Evolutionary conservation across 2,888 invertebrate species (phyloP), one percentile per base, ranked within the genome.

Genomic region (Mythimna vitellina): DNA sequence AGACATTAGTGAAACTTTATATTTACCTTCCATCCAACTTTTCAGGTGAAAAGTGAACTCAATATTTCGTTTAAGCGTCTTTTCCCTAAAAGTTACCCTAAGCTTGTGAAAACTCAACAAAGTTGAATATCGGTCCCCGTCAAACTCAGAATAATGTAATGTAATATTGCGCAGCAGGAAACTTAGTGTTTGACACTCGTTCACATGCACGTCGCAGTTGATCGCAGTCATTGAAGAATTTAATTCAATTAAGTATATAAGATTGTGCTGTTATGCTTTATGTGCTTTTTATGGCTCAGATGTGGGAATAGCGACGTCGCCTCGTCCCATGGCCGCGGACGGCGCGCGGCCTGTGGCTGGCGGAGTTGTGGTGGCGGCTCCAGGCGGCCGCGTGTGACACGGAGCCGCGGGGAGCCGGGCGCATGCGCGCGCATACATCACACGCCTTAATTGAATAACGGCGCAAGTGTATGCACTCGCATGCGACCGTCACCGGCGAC

Each of bases 371-470:
- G 14, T 57, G 1, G 32, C 4, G 32, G 57, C 57, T 57, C 3
- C 56, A 17, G 32, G 58, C 58, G 61, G 29, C 73, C 64, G 62
- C 78, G 73, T 64, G 79, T 67, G 76, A 76, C 73, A 62, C 65
- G 20, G 17, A 25, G 49, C 56, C n/a, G 76, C 80, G 56, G 84
- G 69, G 65, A 70, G 65, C 66, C 38, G 61, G 38, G 63, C 62
- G 71, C 83, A 76, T 86, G 87, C 83, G 81, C 83, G 80, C 76
- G 82, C 88, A 86, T 88, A 81, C 85, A 80, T 83, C 83, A 74
- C 56, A 57, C 53, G 69, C 74, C 79, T 67, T 89, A 86, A 91
- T 90, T 89, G 86, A 90, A 89, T 90, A 89, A 87, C 89, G 86
- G 89, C 66, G 65, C 71, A 71, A 71, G 71, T 58, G 63, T 73